Conservation (phyloP, 2,888 invertebrate species). For the Stenchaetothrips biformis region DNA sequence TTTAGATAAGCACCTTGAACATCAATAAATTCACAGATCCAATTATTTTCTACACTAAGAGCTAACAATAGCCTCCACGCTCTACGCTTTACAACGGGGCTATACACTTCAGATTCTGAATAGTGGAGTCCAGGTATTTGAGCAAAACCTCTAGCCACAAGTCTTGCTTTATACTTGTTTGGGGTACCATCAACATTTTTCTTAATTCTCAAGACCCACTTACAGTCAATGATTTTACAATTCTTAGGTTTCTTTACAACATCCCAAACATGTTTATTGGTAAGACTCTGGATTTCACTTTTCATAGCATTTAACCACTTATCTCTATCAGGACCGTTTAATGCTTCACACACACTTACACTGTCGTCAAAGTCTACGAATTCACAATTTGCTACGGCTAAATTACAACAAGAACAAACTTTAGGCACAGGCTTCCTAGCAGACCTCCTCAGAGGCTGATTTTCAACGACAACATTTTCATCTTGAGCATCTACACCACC, state of each 20-base stretch:
- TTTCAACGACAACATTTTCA: neutral
- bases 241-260: neutral
- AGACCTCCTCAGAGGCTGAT: neutral
- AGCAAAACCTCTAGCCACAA: no score
- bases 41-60: no score
- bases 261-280: neutral
- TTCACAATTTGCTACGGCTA: neutral
- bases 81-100: neutral
- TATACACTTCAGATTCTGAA: neutral
- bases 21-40: slow-evolving; percentile 27
- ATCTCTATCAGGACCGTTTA: neutral
- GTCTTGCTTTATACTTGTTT: no score
- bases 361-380: neutral
- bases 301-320: neutral
- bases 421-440: neutral
- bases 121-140: no score
- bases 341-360: neutral
- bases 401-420: neutral
- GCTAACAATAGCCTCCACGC: no score
- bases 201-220: neutral
- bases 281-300: neutral
- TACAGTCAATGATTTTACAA: neutral
- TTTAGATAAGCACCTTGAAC: slow-evolving; percentile 29
- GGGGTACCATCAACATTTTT: no score
- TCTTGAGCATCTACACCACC: no score